Base-by-base conservation (phyloP, 37 sponge, comb jelly and placozoan genomes). In the Chondrosia reniformis region DNA sequence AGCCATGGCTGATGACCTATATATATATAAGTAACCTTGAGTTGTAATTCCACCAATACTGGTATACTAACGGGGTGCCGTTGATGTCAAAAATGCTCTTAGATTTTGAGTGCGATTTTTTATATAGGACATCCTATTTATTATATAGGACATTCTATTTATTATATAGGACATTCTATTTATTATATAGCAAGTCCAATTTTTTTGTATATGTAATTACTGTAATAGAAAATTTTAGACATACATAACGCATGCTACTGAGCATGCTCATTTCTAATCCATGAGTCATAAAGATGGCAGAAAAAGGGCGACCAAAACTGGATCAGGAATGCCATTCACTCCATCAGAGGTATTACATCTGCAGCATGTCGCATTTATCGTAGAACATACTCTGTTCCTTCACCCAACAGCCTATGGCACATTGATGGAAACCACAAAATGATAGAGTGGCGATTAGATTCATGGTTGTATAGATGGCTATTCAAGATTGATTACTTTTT, bases 381-480 rank as follows among this genome's bases (percentile, higher is more conserved):
- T 9, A 32, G 82, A 12, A 4, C 32, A 33, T 81, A 81, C 32
- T 46, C 54, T 72, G 82, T 81, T 45, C 55, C 74, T 66, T 73
- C 44, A 73, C 82, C 82, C 19, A 81, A 81, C 54, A 56, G 44
- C 37, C 73, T 81, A 2, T 81, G 82, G 82, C 82, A 81, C 36
- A 21, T 81, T 8, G 82, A 81, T 49, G 82, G 71, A 7, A 81
- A 81, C 33, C 73, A 81, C 34, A 81, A 81, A 55, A 4, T 81
- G 34, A 54, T 76, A 32, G 46, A 44, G 22, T 81, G 82, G 82
- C 19, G 74, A 43, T 43, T 81, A 44, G 82, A 52, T 81, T 5
- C 82, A 81, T 33, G 82, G 82, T 3, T n/a, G 82, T 43, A 81
- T 69, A 32, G 82, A 81, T 81, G 82, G 82, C 9, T 81, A 46